A percentile compares a stretch with the other conserved stretches of the same genome.
These are phyloP conservation scores for Deroplatys truncata DNA, from an alignment of 2,888 invertebrate species.

Conservation along the genomic window DNA sequence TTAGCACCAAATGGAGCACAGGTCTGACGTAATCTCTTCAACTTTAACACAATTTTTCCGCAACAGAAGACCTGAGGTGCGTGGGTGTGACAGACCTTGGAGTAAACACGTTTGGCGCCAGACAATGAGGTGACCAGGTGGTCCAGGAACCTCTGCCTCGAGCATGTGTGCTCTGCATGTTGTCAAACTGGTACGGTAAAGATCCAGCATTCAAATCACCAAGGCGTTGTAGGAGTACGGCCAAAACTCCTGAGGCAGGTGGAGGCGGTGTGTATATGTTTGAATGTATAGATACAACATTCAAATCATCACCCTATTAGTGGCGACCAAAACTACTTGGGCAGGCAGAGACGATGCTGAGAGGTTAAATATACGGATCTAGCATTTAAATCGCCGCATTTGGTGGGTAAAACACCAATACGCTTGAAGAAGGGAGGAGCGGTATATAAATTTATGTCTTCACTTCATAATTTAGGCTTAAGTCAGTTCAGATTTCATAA, in stretches of 20 bases:
- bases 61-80: neutral
- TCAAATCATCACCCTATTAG: too few species aligned
- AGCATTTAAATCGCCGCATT: too few species aligned
- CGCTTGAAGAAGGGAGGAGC: too few species aligned
- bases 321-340: too few species aligned
- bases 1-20: neutral
- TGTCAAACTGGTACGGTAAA: neutral
- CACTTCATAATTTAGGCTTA: too few species aligned
- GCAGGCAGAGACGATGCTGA: too few species aligned
- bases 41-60: neutral
- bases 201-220: neutral
- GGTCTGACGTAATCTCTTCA: neutral
- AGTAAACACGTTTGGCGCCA: neutral
- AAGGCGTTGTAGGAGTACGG: neutral
- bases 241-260: neutral
- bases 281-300: neutral
- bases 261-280: neutral
- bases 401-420: too few species aligned
- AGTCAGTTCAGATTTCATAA: too few species aligned
- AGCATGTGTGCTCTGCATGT: neutral
- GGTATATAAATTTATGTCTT: too few species aligned
- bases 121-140: neutral
- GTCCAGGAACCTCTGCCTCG: neutral
- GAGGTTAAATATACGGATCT: too few species aligned
- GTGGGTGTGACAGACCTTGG: neutral